Percentiles rank a stretch among this genome's conserved stretches.
phyloP scores from a whole-genome alignment of 2,888 invertebrate genomes.

The Acleris holmiana region DNA sequence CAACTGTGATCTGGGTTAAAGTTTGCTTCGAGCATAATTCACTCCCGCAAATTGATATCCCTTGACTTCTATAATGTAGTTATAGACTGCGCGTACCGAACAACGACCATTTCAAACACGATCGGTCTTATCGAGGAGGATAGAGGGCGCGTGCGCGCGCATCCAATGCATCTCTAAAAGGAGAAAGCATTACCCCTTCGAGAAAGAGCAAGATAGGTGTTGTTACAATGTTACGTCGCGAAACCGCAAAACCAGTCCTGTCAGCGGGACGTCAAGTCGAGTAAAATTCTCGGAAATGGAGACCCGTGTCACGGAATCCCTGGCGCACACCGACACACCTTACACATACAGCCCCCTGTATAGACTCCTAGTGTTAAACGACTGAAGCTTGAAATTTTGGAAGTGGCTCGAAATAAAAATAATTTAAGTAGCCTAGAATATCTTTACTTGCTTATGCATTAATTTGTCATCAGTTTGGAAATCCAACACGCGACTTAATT shows the following conservation, averaged over 20 bases:
- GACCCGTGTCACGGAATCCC: slow-evolving; percentile 85
- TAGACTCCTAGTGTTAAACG: slow-evolving; percentile 22
- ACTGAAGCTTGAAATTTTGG: too few relatives aligned
- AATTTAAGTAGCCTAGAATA: too few relatives aligned
- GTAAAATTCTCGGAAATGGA: slow-evolving; percentile 82
- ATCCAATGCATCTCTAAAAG: slow-evolving; percentile 68
- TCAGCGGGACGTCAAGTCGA: slow-evolving; percentile 83
- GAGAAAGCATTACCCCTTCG: slow-evolving; percentile 48
- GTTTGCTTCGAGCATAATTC: slow-evolving; percentile 23
- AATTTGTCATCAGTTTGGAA: too few relatives aligned
- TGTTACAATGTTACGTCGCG: slow-evolving; percentile 73
- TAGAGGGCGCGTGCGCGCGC: slow-evolving; percentile 79
- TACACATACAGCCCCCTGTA: slow-evolving; percentile 49
- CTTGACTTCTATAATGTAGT: slow-evolving; percentile 60
- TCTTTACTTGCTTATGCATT: too few relatives aligned
- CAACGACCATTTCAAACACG: slow-evolving; percentile 74
- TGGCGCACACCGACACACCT: slow-evolving; percentile 62
- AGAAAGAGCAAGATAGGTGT: slow-evolving; percentile 60
- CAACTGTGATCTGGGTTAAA: slow-evolving; percentile 6
- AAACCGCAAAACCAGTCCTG: slow-evolving; percentile 82
- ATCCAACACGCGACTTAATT: too few relatives aligned
- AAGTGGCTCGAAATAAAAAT: too few relatives aligned
- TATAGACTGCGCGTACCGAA: slow-evolving; percentile 76
- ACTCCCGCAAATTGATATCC: slow-evolving; percentile 24
- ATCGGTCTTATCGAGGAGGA: slow-evolving; percentile 75